Evolutionary conservation across 2,113 vertebrate genomes (phyloP).

Genomic region (Trachemys scripta): DNA sequence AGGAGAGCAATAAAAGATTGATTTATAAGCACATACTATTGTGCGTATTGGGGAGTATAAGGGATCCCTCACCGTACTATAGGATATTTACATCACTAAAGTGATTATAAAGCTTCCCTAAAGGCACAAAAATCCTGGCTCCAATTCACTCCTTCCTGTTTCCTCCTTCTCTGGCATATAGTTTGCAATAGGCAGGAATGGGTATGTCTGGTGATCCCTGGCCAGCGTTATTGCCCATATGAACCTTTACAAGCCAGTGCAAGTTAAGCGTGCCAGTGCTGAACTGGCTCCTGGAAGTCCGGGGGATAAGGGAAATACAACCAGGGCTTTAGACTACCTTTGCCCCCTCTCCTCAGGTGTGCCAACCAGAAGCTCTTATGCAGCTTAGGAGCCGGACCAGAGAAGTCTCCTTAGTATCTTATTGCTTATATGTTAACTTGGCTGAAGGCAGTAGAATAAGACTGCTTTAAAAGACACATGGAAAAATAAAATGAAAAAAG

Average conservation of each 20-base stretch:
- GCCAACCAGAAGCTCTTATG: background rate
- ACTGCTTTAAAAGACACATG: background rate
- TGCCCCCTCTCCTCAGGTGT: background rate
- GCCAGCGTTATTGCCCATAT: background rate
- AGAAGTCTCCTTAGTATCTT: background rate
- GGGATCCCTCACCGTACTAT: background rate
- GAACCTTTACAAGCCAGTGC: background rate
- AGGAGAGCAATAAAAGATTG: background rate
- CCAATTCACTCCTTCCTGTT: background rate
- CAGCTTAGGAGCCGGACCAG: background rate
- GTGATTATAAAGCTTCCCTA: background rate
- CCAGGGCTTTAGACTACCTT: slow-evolving; percentile 1
- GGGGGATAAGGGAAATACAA: background rate
- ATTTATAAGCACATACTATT: background rate
- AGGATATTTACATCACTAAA: background rate
- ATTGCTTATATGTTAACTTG: background rate
- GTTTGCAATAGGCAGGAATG: background rate
- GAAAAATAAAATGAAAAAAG: background rate
- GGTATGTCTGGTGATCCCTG: background rate
- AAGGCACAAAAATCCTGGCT: background rate
- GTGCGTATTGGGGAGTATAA: background rate
- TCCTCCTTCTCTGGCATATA: background rate
- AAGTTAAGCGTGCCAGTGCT: background rate
- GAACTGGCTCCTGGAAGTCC: background rate
- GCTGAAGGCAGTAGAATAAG: background rate